phyloP scores from a whole-genome alignment of 2,888 invertebrate species.

The Osedax frankpressi region DNA sequence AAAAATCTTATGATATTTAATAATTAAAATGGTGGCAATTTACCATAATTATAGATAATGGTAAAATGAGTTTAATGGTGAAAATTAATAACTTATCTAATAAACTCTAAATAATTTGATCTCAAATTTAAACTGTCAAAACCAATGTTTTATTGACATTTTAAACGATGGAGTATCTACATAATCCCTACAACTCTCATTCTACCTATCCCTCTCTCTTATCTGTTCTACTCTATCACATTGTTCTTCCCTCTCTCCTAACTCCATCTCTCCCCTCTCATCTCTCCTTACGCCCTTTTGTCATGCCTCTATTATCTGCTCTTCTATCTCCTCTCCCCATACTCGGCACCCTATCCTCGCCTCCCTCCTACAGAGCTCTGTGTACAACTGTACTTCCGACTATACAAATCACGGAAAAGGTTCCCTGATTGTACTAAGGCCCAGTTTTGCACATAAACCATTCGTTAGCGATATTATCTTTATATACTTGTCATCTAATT shows the following conservation, averaged over 20 bases:
- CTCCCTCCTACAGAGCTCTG: conserved; percentile 50
- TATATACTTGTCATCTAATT: too few relatives aligned
- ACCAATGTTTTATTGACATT: too few relatives aligned
- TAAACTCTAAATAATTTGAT: too few relatives aligned
- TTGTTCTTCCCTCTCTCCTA: neutral
- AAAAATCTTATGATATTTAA: too few relatives aligned
- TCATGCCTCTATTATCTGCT: neutral
- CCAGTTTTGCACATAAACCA: neutral
- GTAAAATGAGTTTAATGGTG: too few relatives aligned
- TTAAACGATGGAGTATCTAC: too few relatives aligned
- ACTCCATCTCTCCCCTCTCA: neutral
- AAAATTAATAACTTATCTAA: too few relatives aligned
- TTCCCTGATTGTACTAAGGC: neutral
- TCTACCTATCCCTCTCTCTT: neutral
- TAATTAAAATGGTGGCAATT: too few relatives aligned
- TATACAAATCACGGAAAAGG: conserved; percentile 19
- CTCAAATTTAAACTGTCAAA: too few relatives aligned
- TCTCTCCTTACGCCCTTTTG: neutral
- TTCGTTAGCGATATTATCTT: neutral
- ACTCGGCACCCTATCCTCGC: neutral
- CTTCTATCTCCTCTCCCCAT: neutral
- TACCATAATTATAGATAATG: too few relatives aligned
- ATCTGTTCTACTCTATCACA: neutral
- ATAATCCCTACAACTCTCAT: neutral
- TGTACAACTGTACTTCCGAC: conserved; percentile 56